phyloP scores from a whole-genome alignment of 2,113 vertebrate genomes.

The Campylomormyrus numenius region DNA sequence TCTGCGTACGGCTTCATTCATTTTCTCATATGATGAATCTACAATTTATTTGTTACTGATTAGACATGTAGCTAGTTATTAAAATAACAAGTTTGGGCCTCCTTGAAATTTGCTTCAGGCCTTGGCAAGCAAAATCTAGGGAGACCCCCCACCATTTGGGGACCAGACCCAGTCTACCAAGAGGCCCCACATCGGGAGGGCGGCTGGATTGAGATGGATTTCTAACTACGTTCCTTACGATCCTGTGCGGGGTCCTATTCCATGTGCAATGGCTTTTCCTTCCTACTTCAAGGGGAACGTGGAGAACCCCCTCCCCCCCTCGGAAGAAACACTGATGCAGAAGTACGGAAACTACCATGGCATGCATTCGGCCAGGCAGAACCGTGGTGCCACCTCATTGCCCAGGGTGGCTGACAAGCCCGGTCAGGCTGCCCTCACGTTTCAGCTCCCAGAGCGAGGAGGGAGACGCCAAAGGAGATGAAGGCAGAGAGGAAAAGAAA shows the following conservation, averaged over 20 bases:
- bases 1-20: neutral
- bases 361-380: neutral
- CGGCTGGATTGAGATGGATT: neutral
- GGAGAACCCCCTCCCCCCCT: neutral
- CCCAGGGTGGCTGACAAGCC: neutral
- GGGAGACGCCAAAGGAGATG: slow-evolving; percentile 18
- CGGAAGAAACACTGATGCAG: neutral
- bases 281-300: neutral
- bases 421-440: neutral
- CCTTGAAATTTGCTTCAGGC: neutral
- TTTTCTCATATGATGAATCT: neutral
- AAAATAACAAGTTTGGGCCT: neutral
- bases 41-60: neutral
- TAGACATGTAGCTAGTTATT: too few relatives aligned
- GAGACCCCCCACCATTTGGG: neutral
- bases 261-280: neutral
- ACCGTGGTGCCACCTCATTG: too few relatives aligned
- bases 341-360: neutral
- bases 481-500: slow-evolving; percentile 18
- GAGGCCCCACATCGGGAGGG: neutral
- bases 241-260: neutral
- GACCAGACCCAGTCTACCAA: neutral
- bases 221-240: neutral
- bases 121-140: neutral
- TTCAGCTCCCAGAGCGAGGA: slow-evolving; percentile 17